Evolutionary conservation across 2,797 vertebrate genomes (phyloP).

Genomic region (Chelon auratus): DNA sequence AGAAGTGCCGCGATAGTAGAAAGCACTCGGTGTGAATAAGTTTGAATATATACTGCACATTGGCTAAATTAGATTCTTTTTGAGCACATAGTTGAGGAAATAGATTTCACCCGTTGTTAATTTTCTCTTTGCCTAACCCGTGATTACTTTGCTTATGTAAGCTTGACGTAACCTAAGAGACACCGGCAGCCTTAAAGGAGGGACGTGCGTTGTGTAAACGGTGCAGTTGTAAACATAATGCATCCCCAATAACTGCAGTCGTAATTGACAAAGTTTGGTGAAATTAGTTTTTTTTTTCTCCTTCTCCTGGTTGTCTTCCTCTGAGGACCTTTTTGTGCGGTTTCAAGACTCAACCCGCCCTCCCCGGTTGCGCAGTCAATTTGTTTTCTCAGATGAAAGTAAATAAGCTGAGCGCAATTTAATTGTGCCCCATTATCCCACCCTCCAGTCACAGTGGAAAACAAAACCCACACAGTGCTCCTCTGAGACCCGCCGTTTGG

Average conservation of each 20-base stretch:
- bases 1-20: not conserved
- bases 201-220: slow-evolving; percentile 55
- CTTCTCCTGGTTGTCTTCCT: slow-evolving; percentile 37
- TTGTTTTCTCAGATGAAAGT: slow-evolving; percentile 82
- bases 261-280: slow-evolving; percentile 74
- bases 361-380: slow-evolving; percentile 71
- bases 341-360: slow-evolving; percentile 50
- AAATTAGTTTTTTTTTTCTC: slow-evolving; percentile 49
- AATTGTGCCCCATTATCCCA: slow-evolving; percentile 82
- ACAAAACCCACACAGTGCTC: slow-evolving; percentile 74
- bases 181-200: slow-evolving; percentile 37
- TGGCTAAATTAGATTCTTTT: slow-evolving; percentile 52
- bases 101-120: slow-evolving; percentile 63
- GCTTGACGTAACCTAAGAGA: slow-evolving; percentile 51
- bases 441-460: slow-evolving; percentile 70
- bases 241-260: slow-evolving; percentile 52
- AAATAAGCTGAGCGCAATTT: slow-evolving; percentile 82
- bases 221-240: slow-evolving; percentile 36
- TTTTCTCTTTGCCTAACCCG: slow-evolving; percentile 61
- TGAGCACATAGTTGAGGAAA: slow-evolving; percentile 48
- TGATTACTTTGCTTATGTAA: slow-evolving; percentile 58
- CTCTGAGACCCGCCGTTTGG: slow-evolving; percentile 67
- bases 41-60: slow-evolving; percentile 38
- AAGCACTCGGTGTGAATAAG: slow-evolving; percentile 31
- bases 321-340: slow-evolving; percentile 61